Conservation (phyloP, 1,140 invertebrate species). For the Vanessa atalanta region DNA sequence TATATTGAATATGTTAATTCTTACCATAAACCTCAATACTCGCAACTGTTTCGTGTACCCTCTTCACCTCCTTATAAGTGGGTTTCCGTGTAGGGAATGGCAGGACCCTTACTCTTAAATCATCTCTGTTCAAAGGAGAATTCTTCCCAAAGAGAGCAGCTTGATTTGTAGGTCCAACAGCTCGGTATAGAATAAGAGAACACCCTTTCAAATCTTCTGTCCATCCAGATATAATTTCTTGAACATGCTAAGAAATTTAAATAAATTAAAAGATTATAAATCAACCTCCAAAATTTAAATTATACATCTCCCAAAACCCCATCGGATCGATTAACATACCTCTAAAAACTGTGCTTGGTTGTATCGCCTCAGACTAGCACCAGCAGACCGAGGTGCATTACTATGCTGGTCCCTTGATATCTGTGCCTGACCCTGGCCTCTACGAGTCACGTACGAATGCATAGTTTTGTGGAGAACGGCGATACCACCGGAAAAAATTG, state of each 20-base stretch:
- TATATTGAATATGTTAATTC: constrained; percentile 13
- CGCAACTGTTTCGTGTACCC: constrained; percentile 87
- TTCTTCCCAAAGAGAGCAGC: constrained; percentile 88
- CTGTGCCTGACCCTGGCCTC: constrained; percentile 92
- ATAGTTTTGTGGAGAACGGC: constrained; percentile 88
- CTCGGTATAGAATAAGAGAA: constrained; percentile 89
- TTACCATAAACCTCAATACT: constrained; percentile 88
- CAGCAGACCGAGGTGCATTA: constrained; percentile 88
- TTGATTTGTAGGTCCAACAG: constrained; percentile 87
- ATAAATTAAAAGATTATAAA: neutral
- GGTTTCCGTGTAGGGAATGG: constrained; percentile 92
- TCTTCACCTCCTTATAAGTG: constrained; percentile 89
- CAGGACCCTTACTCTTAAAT: constrained; percentile 85
- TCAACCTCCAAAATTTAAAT: neutral
- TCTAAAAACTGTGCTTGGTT: constrained; percentile 87
- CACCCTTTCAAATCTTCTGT: constrained; percentile 84
- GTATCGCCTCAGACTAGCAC: constrained; percentile 89
- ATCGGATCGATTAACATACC: constrained; percentile 64
- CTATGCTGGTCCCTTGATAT: constrained; percentile 85
- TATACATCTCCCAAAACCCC: neutral
- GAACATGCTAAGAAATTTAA: constrained; percentile 85
- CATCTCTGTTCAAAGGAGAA: constrained; percentile 85
- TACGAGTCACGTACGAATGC: constrained; percentile 92
- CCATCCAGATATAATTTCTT: constrained; percentile 88
- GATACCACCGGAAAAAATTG: constrained; percentile 86